Evolutionary conservation across 2,797 vertebrate species (phyloP).

Genomic region (Parambassis ranga): DNA sequence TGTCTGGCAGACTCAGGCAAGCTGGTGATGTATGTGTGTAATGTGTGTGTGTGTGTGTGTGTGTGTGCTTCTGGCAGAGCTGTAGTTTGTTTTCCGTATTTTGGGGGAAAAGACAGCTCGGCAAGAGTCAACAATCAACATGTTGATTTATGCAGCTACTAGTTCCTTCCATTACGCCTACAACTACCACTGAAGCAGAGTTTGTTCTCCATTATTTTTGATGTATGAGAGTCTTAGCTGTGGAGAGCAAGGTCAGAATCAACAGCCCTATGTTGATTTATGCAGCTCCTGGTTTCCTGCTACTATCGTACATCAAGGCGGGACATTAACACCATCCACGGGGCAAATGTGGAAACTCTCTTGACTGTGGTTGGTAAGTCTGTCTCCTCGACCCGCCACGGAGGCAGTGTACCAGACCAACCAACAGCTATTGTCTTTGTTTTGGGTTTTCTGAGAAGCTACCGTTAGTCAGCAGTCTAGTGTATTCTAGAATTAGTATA

Average conservation of each 20-base stretch:
- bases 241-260: slow-evolving; percentile 65
- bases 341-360: slow-evolving; percentile 21
- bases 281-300: slow-evolving; percentile 57
- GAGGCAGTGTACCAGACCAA: neutral
- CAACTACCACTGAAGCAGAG: slow-evolving; percentile 64
- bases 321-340: slow-evolving; percentile 48
- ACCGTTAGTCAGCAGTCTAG: neutral
- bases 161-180: slow-evolving; percentile 78
- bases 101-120: slow-evolving; percentile 53
- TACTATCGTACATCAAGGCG: slow-evolving; percentile 59
- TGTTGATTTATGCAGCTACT: slow-evolving; percentile 77
- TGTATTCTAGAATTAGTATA: too few relatives aligned
- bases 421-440: neutral
- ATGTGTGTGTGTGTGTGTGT: slow-evolving; percentile 4
- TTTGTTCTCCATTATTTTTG: slow-evolving; percentile 75
- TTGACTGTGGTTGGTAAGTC: slow-evolving; percentile 31
- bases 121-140: slow-evolving; percentile 74
- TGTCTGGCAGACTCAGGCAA: slow-evolving; percentile 40
- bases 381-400: slow-evolving; percentile 12
- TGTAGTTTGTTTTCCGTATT: slow-evolving; percentile 70
- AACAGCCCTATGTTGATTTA: slow-evolving; percentile 65
- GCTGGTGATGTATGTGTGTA: slow-evolving; percentile 3
- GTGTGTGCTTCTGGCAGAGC: slow-evolving; percentile 52
- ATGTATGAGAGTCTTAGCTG: slow-evolving; percentile 61
- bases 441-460: neutral